A percentile compares a stretch with the other conserved stretches of the same genome.
These are phyloP conservation scores for Graptemys geographica DNA, from an alignment of 2,797 vertebrate species.

Conservation along the genomic window DNA sequence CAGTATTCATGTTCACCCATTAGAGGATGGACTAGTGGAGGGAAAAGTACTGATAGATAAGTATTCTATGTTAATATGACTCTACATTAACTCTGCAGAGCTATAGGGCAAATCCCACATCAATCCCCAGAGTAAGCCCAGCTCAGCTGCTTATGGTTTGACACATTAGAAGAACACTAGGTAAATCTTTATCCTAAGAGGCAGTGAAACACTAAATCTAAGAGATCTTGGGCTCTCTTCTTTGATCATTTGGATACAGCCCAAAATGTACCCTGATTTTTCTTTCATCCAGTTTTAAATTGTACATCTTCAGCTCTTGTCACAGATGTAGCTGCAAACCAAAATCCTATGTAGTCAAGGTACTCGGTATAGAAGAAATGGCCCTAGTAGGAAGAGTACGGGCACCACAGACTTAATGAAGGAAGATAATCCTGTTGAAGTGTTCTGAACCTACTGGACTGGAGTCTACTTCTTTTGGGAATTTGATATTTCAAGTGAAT, in stretches of 20 bases:
- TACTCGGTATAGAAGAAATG: background rate
- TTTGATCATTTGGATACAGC: conserved; percentile 6
- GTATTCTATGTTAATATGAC: background rate
- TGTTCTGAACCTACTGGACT: fast-evolving
- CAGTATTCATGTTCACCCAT: background rate
- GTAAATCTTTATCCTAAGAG: background rate
- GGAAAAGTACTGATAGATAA: background rate
- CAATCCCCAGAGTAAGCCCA: background rate
- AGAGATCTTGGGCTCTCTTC: background rate
- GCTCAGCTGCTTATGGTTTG: background rate
- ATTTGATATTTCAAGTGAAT: fast-evolving
- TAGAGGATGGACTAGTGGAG: background rate
- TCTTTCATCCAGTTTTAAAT: background rate
- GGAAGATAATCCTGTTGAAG: background rate
- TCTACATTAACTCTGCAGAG: background rate
- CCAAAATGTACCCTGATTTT: background rate
- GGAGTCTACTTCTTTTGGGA: background rate
- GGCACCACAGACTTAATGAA: background rate
- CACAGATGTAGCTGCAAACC: background rate
- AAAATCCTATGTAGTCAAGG: background rate
- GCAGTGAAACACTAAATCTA: background rate
- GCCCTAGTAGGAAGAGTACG: background rate
- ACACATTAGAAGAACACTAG: background rate
- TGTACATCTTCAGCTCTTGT: background rate
- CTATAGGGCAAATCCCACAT: background rate